Evolutionary conservation across 2,113 vertebrate species (phyloP), one percentile per base, ranked within the genome.

Genomic region (Campylorhamphus procurvoides): DNA sequence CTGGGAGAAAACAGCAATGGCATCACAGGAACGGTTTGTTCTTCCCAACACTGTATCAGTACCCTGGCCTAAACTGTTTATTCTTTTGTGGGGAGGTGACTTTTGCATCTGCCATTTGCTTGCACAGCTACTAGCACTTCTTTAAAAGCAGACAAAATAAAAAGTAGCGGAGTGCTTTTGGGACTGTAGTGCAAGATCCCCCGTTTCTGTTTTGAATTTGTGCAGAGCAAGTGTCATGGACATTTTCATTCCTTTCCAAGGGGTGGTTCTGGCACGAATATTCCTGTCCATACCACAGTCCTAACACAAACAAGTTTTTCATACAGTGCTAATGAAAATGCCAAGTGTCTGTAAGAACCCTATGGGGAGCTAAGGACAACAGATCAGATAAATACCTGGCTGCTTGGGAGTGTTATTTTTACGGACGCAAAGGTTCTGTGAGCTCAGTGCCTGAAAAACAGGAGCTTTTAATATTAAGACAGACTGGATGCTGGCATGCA

Each of bases 281-380:
- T 75, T 76, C 68, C 53, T 87, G 79, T 94, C 93, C 90, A 17
- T 93, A 82, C 87, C 92, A 52, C 76, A 91, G 69, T n/a, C 80
- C 58, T 87, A 91, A 84, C 81, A 95, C 93, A 97, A 96, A 95
- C 75, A 94, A 90, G 77, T 93, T 95, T 95, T 97, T 96, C 95
- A 97, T 92, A 63, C 75, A 49, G 67, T 7, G 3, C 84, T 90
- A 86, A 84, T 91, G 88, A 96, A 95, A 97, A 94, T 75, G 81
- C 80, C 87, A 93, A 84, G 92, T 67, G 88, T 96, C 84, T 55
- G 77, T 78, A 90, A 74, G 62, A 94, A 15, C 59, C 37, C 77
- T 63, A 64, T 72, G 72, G 90, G 90, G 86, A 96, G 62, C 91
- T 92, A 93, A 93, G 83, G 89, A 96, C 93, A 94, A 68, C 92